These are phyloP conservation scores for Agrochola lychnidis DNA, from an alignment of 2,888 invertebrate genomes.

Conservation along the genomic window DNA sequence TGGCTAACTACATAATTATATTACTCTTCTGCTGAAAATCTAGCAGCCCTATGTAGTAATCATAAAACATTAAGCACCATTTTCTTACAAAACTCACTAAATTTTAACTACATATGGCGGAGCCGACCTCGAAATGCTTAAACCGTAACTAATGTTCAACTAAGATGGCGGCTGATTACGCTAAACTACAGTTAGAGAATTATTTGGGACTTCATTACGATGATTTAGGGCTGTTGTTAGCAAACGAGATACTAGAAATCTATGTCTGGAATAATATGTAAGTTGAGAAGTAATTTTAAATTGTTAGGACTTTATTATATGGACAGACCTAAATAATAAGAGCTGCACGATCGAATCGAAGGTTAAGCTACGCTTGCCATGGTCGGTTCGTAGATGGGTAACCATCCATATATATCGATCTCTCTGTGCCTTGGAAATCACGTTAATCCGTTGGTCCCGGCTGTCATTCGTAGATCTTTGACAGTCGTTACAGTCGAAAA, in stretches of 20 bases:
- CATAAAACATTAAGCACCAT: slow-evolving; percentile 20
- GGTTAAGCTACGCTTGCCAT: neutral
- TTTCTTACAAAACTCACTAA: slow-evolving; percentile 31
- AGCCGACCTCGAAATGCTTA: slow-evolving; percentile 31
- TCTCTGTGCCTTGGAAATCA: neutral
- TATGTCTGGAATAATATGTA: slow-evolving; percentile 27
- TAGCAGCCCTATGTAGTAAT: slow-evolving; percentile 15
- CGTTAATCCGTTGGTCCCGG: neutral
- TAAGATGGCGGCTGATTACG: slow-evolving; percentile 42
- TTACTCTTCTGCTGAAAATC: neutral
- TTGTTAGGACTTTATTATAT: neutral
- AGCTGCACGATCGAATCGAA: neutral
- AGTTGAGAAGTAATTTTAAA: neutral
- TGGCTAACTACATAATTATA: neutral
- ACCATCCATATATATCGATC: neutral
- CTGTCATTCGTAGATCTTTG: neutral
- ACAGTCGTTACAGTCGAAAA: neutral
- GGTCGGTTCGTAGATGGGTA: neutral
- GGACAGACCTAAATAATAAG: neutral
- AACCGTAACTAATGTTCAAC: slow-evolving; percentile 43
- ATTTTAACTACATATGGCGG: slow-evolving; percentile 51
- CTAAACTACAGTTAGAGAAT: slow-evolving; percentile 41
- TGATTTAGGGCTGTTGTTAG: slow-evolving; percentile 10
- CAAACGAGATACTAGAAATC: slow-evolving; percentile 1
- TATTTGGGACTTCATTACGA: slow-evolving; percentile 38